Conservation (phyloP, 37 sponge, comb jelly and placozoan species). For the Hormiphora californensis region DNA sequence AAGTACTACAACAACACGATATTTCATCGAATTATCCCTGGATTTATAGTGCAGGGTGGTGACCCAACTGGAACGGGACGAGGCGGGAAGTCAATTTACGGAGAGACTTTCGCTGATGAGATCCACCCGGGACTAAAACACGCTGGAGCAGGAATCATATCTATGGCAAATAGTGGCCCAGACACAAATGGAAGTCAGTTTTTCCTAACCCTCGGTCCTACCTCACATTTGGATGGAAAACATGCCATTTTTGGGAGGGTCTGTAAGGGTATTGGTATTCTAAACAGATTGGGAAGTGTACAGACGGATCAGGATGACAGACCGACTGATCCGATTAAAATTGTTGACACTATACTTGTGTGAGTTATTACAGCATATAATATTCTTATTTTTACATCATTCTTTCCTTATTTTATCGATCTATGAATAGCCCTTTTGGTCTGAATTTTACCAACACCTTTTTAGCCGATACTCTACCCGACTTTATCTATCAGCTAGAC, state of each 20-base stretch:
- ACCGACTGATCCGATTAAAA: conserved; percentile 39
- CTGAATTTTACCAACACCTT: too few relatives aligned
- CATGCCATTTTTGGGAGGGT: conserved; percentile 98
- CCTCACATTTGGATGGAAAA: conserved; percentile 93
- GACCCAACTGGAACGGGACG: conserved; percentile 97
- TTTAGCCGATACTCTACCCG: too few relatives aligned
- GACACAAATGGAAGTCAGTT: conserved; percentile 99
- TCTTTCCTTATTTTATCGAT: too few relatives aligned
- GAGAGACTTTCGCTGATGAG: conserved; percentile 91
- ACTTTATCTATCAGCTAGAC: too few relatives aligned
- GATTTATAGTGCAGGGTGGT: conserved; percentile 96
- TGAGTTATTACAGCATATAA: too few relatives aligned
- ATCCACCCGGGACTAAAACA: conserved; percentile 87
- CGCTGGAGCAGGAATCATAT: conserved; percentile 94
- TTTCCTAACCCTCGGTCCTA: conserved; percentile 92
- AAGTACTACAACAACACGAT: conserved; percentile 84
- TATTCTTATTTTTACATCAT: too few relatives aligned
- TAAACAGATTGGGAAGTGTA: conserved; percentile 83
- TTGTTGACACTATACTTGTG: conserved; percentile 2
- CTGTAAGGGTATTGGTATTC: conserved; percentile 75
- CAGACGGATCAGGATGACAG: conserved; percentile 75
- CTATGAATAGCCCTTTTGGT: too few relatives aligned
- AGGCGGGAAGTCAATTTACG: conserved; percentile 96
- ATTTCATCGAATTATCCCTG: conserved; percentile 91
- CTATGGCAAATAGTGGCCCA: conserved; percentile 99